These are phyloP conservation scores for Dermatemys mawii DNA, from an alignment of 2,113 vertebrate genomes.

Conservation along the genomic window DNA sequence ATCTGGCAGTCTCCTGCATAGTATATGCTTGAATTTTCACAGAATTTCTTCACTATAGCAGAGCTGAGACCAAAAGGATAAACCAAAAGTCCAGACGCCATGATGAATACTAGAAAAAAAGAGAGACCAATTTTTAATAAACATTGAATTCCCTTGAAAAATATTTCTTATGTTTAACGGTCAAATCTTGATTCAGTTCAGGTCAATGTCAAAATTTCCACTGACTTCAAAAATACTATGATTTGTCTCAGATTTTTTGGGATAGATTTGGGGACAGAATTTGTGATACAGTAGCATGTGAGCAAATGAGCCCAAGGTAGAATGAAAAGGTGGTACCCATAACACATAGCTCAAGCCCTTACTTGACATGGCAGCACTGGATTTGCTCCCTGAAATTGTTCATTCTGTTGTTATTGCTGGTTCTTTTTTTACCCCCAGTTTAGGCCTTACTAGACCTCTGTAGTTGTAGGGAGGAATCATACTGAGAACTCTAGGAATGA, in stretches of 20 bases:
- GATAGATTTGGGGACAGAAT: conserved; percentile 8
- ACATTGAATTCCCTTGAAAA: background rate
- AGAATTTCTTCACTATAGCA: conserved; percentile 87
- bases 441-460: background rate
- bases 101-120: conserved; percentile 88
- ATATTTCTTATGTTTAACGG: background rate
- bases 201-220: background rate
- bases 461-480: background rate
- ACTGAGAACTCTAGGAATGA: background rate
- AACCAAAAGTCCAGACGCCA: conserved; percentile 92
- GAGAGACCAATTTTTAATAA: background rate
- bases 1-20: conserved; percentile 92
- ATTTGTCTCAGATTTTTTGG: background rate
- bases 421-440: background rate
- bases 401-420: background rate
- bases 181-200: background rate
- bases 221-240: background rate
- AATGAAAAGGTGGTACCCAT: background rate
- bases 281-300: background rate
- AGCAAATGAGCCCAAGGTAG: background rate
- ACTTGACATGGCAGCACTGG: background rate
- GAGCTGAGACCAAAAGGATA: conserved; percentile 93
- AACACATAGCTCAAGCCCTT: no score
- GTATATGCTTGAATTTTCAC: conserved; percentile 91
- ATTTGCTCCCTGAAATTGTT: background rate